Percentiles rank a stretch among this genome's conserved stretches.
These are phyloP conservation scores for Poecilia gillii DNA, from an alignment of 2,797 vertebrate genomes.

Conservation along the genomic window DNA sequence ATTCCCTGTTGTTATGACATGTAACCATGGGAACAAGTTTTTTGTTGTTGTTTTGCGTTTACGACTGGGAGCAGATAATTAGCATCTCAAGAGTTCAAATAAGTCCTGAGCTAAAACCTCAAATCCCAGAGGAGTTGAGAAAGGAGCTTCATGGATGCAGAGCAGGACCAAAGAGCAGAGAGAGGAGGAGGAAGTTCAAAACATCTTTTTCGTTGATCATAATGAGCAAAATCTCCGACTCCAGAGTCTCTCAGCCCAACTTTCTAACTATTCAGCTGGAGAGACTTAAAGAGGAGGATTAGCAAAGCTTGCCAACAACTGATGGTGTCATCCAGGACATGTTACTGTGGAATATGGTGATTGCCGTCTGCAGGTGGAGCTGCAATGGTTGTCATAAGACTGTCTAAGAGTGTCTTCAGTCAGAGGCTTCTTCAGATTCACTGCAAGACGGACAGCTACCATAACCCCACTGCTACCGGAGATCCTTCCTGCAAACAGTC, in stretches of 20 bases:
- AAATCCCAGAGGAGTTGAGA: background rate
- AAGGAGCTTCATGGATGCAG: background rate
- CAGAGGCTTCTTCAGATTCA: no score
- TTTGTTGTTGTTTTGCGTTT: background rate
- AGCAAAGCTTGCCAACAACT: background rate
- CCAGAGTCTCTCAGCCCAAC: background rate
- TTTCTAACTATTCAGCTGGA: background rate
- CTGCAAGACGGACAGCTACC: no score
- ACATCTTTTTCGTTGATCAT: background rate
- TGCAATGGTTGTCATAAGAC: background rate
- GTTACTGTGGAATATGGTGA: background rate
- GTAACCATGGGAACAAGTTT: background rate
- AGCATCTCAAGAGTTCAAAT: background rate
- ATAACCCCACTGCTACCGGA: no score
- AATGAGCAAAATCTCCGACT: background rate
- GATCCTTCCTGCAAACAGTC: no score
- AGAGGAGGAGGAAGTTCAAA: background rate
- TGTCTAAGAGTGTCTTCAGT: background rate
- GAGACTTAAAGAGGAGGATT: background rate
- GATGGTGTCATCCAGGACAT: background rate
- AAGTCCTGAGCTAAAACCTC: background rate
- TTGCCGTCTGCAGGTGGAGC: background rate
- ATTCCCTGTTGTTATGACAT: background rate
- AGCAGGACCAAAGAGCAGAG: background rate
- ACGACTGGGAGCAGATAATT: background rate